Conservation (phyloP, 2,797 vertebrate species). For the Lates japonicus region DNA sequence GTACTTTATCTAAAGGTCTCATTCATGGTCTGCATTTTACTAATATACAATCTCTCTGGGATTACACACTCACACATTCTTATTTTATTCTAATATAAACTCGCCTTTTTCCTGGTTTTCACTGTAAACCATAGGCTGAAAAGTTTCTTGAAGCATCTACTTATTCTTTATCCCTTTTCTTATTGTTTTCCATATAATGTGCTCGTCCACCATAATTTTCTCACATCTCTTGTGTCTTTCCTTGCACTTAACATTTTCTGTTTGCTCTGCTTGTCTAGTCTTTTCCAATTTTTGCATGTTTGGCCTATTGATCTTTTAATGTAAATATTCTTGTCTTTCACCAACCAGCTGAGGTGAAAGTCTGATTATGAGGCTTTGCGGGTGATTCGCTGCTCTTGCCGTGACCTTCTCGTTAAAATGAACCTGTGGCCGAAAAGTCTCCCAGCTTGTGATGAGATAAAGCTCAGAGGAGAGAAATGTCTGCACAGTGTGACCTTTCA, state of each 20-base stretch:
- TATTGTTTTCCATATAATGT: neutral
- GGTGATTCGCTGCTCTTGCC: slow-evolving; percentile 36
- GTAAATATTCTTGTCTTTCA: slow-evolving; percentile 16
- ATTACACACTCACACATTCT: slow-evolving; percentile 25
- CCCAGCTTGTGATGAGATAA: slow-evolving; percentile 31
- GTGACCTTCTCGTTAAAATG: slow-evolving; percentile 31
- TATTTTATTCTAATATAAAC: slow-evolving; percentile 22
- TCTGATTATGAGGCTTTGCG: slow-evolving; percentile 25
- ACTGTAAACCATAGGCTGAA: neutral
- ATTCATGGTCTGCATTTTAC: slow-evolving; percentile 36
- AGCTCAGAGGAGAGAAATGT: slow-evolving; percentile 37
- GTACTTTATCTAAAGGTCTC: slow-evolving; percentile 32
- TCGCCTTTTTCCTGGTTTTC: slow-evolving; percentile 3
- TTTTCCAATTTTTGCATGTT: slow-evolving; percentile 39
- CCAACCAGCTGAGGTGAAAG: slow-evolving; percentile 31
- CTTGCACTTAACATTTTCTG: slow-evolving; percentile 7
- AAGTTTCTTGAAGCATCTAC: slow-evolving; percentile 18
- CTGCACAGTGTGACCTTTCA: slow-evolving; percentile 51
- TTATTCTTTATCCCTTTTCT: neutral
- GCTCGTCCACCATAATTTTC: neutral
- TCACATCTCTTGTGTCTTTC: neutral
- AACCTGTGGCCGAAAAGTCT: slow-evolving; percentile 15
- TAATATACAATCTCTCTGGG: slow-evolving; percentile 30
- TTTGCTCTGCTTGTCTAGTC: neutral
- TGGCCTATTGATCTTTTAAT: slow-evolving; percentile 9